phyloP scores from a whole-genome alignment of 2,888 invertebrate species.

The Acleris sparsana region DNA sequence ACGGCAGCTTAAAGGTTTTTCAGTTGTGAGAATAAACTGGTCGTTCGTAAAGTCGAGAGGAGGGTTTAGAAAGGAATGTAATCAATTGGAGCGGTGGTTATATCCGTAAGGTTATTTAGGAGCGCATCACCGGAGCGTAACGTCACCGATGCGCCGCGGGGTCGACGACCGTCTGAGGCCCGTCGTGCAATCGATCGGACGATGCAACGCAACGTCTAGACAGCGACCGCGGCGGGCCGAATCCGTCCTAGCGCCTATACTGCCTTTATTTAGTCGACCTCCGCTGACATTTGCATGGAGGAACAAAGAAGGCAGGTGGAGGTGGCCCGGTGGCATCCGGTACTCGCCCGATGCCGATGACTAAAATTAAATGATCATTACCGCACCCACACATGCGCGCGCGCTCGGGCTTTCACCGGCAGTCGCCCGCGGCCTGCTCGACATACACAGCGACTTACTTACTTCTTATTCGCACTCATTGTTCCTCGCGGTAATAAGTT shows the following conservation, averaged over 20 bases:
- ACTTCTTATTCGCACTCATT: constrained; percentile 55
- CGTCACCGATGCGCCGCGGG: constrained; percentile 82
- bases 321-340: constrained; percentile 52
- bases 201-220: constrained; percentile 81
- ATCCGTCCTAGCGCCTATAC: constrained; percentile 65
- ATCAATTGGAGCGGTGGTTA: constrained; percentile 58
- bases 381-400: constrained; percentile 55
- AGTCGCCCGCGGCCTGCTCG: constrained; percentile 57
- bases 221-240: constrained; percentile 71
- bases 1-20: constrained; percentile 8
- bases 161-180: constrained; percentile 81
- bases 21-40: constrained; percentile 12
- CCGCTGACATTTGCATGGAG: constrained; percentile 78
- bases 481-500: constrained; percentile 48
- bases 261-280: constrained; percentile 82
- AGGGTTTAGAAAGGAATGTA: constrained; percentile 52
- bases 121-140: constrained; percentile 81
- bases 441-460: constrained; percentile 58
- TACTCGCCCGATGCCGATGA: constrained; percentile 62
- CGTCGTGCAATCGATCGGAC: constrained; percentile 81
- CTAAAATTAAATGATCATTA: constrained; percentile 75
- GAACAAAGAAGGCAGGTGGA: constrained; percentile 80
- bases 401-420: constrained; percentile 72
- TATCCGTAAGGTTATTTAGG: constrained; percentile 71
- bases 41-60: constrained; percentile 44